Percentiles rank a stretch among this genome's conserved stretches.
Evolutionary conservation across 2,113 vertebrate genomes (phyloP).

Genomic region (Ardeotis arabs): DNA sequence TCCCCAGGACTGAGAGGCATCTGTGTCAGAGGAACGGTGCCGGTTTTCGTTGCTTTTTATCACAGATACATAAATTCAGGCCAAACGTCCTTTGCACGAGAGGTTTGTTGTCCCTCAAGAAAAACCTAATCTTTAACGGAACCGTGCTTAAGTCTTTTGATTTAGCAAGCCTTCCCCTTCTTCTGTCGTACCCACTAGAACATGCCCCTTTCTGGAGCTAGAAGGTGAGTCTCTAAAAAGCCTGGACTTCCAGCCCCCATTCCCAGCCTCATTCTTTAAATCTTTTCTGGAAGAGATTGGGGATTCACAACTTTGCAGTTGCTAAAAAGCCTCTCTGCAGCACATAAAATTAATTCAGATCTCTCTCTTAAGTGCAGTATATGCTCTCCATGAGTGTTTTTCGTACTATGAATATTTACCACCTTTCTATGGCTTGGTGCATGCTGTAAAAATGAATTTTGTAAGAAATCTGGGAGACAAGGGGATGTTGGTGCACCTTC

Average conservation of each 20-base stretch:
- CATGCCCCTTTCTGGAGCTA: not conserved
- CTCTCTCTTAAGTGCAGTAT: slow-evolving; percentile 19
- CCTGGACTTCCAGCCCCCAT: not conserved
- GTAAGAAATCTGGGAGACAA: not conserved
- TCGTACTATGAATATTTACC: slow-evolving; percentile 63
- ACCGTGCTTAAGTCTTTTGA: not conserved
- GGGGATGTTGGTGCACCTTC: not conserved
- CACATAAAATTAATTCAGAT: slow-evolving; percentile 14
- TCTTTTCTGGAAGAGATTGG: not conserved
- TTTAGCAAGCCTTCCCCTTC: not conserved
- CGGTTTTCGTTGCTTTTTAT: not conserved
- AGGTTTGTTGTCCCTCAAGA: not conserved
- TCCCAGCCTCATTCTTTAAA: not conserved
- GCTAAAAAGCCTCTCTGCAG: slow-evolving; percentile 41
- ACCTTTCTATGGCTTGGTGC: slow-evolving; percentile 1
- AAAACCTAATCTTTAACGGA: not conserved
- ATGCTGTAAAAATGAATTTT: slow-evolving; percentile 29
- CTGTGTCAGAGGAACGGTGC: not conserved
- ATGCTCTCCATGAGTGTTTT: slow-evolving; percentile 37
- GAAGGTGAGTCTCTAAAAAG: not conserved
- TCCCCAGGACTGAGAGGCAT: not conserved
- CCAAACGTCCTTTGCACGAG: not conserved
- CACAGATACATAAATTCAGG: not conserved
- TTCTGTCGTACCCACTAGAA: not conserved
- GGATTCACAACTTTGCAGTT: slow-evolving; percentile 27